Evolutionary conservation across 2,113 vertebrate species (phyloP).

Genomic region (Pyxicephalus adspersus): DNA sequence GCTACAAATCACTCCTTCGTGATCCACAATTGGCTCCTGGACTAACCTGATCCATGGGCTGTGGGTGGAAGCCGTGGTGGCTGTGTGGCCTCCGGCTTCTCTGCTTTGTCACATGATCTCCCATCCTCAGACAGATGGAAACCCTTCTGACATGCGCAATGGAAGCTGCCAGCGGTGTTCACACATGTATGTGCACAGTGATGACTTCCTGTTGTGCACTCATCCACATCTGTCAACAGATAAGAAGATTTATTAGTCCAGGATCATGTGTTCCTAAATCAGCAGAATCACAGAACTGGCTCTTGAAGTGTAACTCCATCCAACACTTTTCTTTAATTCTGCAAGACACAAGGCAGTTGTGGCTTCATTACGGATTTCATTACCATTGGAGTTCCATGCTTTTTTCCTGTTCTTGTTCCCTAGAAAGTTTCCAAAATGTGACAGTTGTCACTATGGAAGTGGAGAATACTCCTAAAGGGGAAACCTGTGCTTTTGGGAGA

Average conservation of each 20-base stretch:
- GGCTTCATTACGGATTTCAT: too few species aligned
- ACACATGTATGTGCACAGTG: conserved; percentile 78
- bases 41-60: conserved; percentile 1
- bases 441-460: too few species aligned
- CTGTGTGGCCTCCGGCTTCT: neutral
- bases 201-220: conserved; percentile 70
- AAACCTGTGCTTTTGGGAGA: too few species aligned
- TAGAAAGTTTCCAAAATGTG: too few species aligned
- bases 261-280: too few species aligned
- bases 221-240: conserved; percentile 80
- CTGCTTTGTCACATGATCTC: conserved; percentile 66
- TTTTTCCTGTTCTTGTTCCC: too few species aligned
- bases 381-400: too few species aligned
- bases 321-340: too few species aligned
- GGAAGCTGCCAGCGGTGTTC: conserved; percentile 82
- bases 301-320: too few species aligned
- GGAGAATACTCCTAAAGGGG: too few species aligned
- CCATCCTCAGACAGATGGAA: conserved; percentile 70
- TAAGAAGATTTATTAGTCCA: neutral
- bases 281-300: too few species aligned
- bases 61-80: neutral
- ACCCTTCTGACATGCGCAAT: conserved; percentile 75
- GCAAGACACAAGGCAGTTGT: too few species aligned
- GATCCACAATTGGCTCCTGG: neutral
- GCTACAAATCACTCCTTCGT: neutral